Conservation (phyloP, 2,888 invertebrate genomes). For the Ethmia dodecea region DNA sequence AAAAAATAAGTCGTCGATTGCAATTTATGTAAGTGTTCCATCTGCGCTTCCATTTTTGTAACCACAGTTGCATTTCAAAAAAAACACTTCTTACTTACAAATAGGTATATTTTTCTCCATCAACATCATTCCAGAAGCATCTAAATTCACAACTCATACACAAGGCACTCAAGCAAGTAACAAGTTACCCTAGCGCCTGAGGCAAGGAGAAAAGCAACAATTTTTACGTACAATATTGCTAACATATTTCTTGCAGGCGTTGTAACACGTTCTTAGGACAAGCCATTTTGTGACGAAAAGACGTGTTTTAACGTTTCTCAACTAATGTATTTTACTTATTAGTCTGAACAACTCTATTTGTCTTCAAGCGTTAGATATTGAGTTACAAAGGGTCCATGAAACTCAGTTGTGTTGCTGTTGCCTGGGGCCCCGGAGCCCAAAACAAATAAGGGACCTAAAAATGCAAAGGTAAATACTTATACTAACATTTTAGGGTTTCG, state of each 20-base stretch:
- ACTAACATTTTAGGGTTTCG: too few species aligned
- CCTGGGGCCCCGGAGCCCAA: too few species aligned
- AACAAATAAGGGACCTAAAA: too few species aligned
- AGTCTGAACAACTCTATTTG: too few species aligned
- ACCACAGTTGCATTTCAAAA: neutral
- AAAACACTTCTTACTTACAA: neutral
- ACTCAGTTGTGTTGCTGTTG: too few species aligned
- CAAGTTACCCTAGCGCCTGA: slow-evolving; percentile 18
- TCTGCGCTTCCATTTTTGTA: slow-evolving; percentile 1
- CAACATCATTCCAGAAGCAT: slow-evolving; percentile 3
- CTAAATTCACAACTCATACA: slow-evolving; percentile 14
- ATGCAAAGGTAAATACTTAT: too few species aligned
- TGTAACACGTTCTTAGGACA: slow-evolving; percentile 3
- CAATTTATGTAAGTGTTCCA: slow-evolving; percentile 21
- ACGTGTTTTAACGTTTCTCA: too few species aligned
- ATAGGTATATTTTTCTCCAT: neutral
- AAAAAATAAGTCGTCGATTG: slow-evolving; percentile 32
- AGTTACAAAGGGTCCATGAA: too few species aligned
- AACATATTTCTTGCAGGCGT: slow-evolving; percentile 14
- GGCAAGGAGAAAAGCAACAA: slow-evolving; percentile 16
- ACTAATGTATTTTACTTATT: too few species aligned
- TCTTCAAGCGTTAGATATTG: too few species aligned
- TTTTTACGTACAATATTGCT: slow-evolving; percentile 22
- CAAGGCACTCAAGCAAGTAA: slow-evolving; percentile 13
- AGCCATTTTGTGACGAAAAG: too few species aligned